Percentiles rank a stretch among this genome's conserved stretches.
Evolutionary conservation across 2,888 invertebrate genomes (phyloP).

Genomic region (Platynereis dumerilii): DNA sequence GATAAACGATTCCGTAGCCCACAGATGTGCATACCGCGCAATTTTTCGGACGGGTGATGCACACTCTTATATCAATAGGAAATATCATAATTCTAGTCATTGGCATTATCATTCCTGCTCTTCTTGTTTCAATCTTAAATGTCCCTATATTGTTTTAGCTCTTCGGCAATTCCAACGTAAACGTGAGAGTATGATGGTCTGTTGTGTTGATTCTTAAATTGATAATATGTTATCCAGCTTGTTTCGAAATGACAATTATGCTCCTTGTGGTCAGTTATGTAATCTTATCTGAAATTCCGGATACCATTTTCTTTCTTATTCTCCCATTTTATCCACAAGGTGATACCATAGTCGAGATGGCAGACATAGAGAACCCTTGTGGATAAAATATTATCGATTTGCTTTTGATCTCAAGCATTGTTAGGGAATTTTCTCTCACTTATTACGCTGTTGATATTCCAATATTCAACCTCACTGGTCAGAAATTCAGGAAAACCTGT

Average conservation of each 20-base stretch:
- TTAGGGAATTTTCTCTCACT: constrained; percentile 13
- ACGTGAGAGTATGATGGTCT: neutral
- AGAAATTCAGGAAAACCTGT: constrained; percentile 12
- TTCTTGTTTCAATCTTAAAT: constrained; percentile 14
- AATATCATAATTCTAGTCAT: constrained; percentile 12
- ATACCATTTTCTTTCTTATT: constrained; percentile 17
- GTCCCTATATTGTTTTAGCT: constrained; percentile 9
- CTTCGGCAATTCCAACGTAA: neutral
- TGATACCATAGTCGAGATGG: neutral
- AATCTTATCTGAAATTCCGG: constrained; percentile 16
- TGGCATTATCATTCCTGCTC: constrained; percentile 4
- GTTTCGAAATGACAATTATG: constrained; percentile 14
- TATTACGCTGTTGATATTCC: constrained; percentile 21
- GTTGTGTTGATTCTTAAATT: neutral
- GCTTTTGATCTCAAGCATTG: constrained; percentile 2
- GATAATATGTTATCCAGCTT: too few relatives aligned
- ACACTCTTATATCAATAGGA: neutral
- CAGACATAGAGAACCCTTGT: constrained; percentile 3
- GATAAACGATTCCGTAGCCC: constrained; percentile 5
- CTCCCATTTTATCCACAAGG: constrained; percentile 17
- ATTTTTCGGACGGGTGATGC: neutral
- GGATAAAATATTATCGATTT: constrained; percentile 11
- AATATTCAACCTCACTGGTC: constrained; percentile 16
- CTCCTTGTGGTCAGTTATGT: constrained; percentile 13
- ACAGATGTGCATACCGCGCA: neutral